Base-by-base conservation (phyloP, 2,113 vertebrate genomes). In the Boulengeromyrus knoepffleri region DNA sequence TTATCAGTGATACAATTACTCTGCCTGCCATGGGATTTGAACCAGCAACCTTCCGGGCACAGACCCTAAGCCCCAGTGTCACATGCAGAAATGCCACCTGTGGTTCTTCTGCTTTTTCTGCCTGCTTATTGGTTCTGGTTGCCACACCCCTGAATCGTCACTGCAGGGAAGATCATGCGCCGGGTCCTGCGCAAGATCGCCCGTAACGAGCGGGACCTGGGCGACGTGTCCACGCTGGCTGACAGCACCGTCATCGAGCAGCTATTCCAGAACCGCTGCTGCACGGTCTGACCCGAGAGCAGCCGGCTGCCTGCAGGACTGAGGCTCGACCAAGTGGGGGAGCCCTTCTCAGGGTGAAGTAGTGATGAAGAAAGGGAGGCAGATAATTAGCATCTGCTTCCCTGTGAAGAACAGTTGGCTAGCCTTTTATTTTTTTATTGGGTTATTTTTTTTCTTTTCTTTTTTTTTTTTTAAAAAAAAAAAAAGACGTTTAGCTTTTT, bases 131-230 rank as follows among this genome's bases (percentile, higher is more conserved):
- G 56, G 56, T 49, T 87, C 6, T n/a, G 27, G 21, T 50, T 50
- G 19, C 36, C 1, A 1, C 50, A 31, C 10, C 12, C 47, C 70
- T 19, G 7, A 88, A 19, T 19, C 3, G 24, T 91, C 42, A 91
- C 1, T 0, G 46, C 92, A 99, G 99, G 99, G 42, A 99, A 99
- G 95, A 99, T 99, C 92, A 99, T 99, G 96, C 95, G 99, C 0
- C 95, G 99, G 10, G 94, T 99, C 47, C 95, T 99, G 70, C 95
- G 96, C 85, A 98, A 99, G 93, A 98, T 99, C 45, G 99, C 98
- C 91, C 94, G 96, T n/a, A 96, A 97, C 3, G 98, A 99, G 90
- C 96, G 91, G 0, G 97, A 99, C 70, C 91, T 99, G 87, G 99
- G 98, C 9, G 98, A 99, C 90, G 92, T 94, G 84, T 99, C 98